A percentile compares a stretch with the other conserved stretches of the same genome.
Evolutionary conservation across 2,888 invertebrate genomes (phyloP).

Genomic region (Heteropelma amictum): DNA sequence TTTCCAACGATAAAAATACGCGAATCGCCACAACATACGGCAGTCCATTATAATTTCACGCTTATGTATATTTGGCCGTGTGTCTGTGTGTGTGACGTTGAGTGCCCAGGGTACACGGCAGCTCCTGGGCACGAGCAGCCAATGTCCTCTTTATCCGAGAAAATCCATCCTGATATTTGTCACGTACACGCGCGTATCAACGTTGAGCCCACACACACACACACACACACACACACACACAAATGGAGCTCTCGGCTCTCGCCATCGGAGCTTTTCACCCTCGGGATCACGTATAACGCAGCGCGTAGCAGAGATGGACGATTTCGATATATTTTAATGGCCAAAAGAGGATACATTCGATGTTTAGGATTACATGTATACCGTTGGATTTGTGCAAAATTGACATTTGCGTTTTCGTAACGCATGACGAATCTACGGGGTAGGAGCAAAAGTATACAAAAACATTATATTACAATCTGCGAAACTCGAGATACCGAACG

Average conservation of each 20-base stretch:
- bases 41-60: constrained; percentile 9
- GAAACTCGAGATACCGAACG: constrained; percentile 22
- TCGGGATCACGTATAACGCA: constrained; percentile 14
- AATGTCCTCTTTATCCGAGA: constrained; percentile 36
- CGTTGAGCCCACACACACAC: not conserved
- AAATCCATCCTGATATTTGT: constrained; percentile 50
- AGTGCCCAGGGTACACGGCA: constrained; percentile 68
- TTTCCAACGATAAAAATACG: not conserved
- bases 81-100: not conserved
- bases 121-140: not conserved
- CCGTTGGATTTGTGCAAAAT: too few species aligned
- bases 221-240: not conserved
- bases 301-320: not conserved
- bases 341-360: too few species aligned
- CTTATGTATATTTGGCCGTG: not conserved
- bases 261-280: constrained; percentile 27
- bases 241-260: not conserved
- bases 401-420: too few species aligned
- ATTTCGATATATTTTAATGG: too few species aligned
- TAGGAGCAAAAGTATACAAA: too few species aligned
- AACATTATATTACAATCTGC: constrained; percentile 38
- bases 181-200: constrained; percentile 1
- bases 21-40: not conserved
- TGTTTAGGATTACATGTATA: too few species aligned
- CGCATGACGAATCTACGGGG: too few species aligned